Evolutionary conservation across 2,113 vertebrate genomes (phyloP), one percentile per base, ranked within the genome.

Genomic region (Onychostoma macrolepis): DNA sequence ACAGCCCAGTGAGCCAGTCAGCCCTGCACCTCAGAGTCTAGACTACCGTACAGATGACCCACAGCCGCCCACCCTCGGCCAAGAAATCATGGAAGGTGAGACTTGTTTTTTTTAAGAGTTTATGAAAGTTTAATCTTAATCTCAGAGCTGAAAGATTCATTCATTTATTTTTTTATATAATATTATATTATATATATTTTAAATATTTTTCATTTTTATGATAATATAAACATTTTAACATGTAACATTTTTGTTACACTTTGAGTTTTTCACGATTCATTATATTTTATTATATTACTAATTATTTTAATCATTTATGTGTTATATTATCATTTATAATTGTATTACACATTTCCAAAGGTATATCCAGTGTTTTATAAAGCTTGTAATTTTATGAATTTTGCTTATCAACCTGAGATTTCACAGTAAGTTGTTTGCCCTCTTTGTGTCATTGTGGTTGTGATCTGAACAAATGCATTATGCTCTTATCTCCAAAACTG

Each of bases 1-100:
- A 2, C 96, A 95, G 93, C 96, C 96, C 89, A 97, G 97, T 0
- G 96, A 97, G 91, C 97, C 96, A 5, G 93, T 97, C 92, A 97
- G 97, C 89, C 97, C 97, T 15, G 93, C 94, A 11, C 93, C 94
- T 8, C 96, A 96, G 88, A 94, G 94, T 0, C 95, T 94, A 0
- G 95, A 96, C 89, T 96, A 96, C 92, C 95, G 95, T 77, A 94
- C 96, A 0, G 96, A 97, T 0, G 96, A 97, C 87, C 97, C 96
- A 0, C 97, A 97, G 88, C 96, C 97, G 2, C 97, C 97, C 9
- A 97, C 96, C 0, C 92, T 97, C 89, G 96, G 96, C 24, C 96
- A 97, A 91, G 96, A 97, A 93, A 94, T 93, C 1, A 89, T 97
- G 63, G 96, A 96, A 93, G 96, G 96, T 97, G 89, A 90, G 95